These are phyloP conservation scores for Cataglyphis albicans DNA, from an alignment of 2,888 invertebrate genomes.

Conservation along the genomic window DNA sequence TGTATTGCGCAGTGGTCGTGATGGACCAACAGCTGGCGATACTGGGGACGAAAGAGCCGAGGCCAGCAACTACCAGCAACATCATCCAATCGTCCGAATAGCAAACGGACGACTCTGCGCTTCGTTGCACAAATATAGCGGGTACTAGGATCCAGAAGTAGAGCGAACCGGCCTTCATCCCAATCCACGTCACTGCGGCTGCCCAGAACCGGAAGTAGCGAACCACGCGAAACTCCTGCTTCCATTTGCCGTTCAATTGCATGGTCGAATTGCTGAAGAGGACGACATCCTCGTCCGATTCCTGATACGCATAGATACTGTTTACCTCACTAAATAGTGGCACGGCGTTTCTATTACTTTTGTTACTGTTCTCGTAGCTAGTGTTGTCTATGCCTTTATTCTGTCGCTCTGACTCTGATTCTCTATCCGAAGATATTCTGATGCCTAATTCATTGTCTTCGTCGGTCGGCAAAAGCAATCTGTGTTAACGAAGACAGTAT, in stretches of 20 bases:
- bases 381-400: conserved; percentile 8
- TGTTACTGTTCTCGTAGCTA: conserved; percentile 1
- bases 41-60: conserved; percentile 73
- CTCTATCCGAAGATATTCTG: conserved; percentile 47
- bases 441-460: conserved; percentile 77
- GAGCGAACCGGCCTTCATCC: conserved; percentile 67
- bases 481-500: conserved; percentile 38
- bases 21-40: conserved; percentile 73
- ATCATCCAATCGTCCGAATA: conserved; percentile 59
- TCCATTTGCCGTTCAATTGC: conserved; percentile 64
- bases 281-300: conserved; percentile 72
- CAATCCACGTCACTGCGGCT: conserved; percentile 69
- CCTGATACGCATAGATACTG: conserved; percentile 75
- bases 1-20: conserved; percentile 63
- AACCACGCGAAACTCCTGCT: conserved; percentile 71
- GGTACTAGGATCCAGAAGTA: conserved; percentile 76
- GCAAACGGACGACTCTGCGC: background rate
- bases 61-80: conserved; percentile 67
- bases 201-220: conserved; percentile 75
- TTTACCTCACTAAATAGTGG: conserved; percentile 71
- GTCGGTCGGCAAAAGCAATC: conserved; percentile 74
- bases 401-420: background rate
- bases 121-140: conserved; percentile 53
- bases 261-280: conserved; percentile 66
- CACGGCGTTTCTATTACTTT: background rate